phyloP scores from a whole-genome alignment of 2,113 vertebrate genomes.

The Daubentonia madagascariensis region DNA sequence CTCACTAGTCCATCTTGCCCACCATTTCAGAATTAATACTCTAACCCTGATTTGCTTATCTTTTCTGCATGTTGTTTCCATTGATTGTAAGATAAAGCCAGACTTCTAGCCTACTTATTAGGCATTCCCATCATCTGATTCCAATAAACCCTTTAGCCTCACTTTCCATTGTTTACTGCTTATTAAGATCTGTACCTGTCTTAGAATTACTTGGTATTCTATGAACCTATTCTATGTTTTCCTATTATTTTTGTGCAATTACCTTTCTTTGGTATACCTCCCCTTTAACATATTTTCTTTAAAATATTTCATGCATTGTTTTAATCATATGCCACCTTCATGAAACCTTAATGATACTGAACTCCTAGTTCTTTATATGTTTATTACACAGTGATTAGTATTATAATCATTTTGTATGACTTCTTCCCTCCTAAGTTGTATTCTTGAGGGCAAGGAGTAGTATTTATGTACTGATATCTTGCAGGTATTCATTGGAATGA shows the following conservation, averaged over 20 bases:
- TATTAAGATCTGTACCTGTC: not conserved
- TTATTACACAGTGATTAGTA: not conserved
- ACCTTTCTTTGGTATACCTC: not conserved
- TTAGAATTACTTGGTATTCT: not conserved
- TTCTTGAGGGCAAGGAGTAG: not conserved
- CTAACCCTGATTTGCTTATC: not conserved
- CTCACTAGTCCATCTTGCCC: not conserved
- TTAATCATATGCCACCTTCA: not conserved
- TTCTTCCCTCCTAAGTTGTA: not conserved
- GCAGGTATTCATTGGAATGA: not conserved
- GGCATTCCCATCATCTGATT: not conserved
- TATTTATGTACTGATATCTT: not conserved
- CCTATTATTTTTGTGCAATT: not conserved
- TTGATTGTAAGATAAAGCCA: not conserved
- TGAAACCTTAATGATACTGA: not conserved
- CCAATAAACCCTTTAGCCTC: not conserved
- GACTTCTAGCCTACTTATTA: not conserved
- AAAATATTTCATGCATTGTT: not conserved
- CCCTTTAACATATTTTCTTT: not conserved
- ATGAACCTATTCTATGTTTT: not conserved
- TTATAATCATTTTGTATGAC: not conserved
- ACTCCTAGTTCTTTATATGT: not conserved
- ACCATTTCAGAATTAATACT: not conserved
- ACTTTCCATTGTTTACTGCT: not conserved
- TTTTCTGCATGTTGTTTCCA: not conserved